These are phyloP conservation scores for Homalodisca vitripennis DNA, from an alignment of 1,140 invertebrate species.

Conservation along the genomic window DNA sequence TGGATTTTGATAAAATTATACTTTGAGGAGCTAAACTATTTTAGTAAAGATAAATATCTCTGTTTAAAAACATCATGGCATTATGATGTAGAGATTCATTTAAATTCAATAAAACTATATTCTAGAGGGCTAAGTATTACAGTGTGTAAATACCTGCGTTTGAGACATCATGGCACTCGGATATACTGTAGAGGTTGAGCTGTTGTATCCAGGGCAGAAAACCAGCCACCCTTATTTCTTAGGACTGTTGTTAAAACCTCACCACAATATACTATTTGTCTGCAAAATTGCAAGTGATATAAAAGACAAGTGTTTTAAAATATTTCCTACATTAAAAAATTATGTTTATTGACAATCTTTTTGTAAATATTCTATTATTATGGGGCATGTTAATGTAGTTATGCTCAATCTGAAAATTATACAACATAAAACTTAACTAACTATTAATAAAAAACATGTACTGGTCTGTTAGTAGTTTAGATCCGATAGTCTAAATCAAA, in stretches of 20 bases:
- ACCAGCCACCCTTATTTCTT: constrained; percentile 36
- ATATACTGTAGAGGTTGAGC: constrained; percentile 43
- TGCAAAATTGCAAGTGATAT: constrained; percentile 17
- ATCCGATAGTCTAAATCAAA: no score
- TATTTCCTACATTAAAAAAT: not conserved
- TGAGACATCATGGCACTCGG: constrained; percentile 43
- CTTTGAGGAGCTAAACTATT: no score
- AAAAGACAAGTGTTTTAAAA: not conserved
- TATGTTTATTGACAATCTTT: not conserved
- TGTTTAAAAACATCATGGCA: no score
- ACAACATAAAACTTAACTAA: not conserved
- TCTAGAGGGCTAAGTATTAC: no score
- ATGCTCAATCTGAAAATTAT: not conserved
- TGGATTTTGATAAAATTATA: no score
- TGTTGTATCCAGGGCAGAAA: constrained; percentile 40
- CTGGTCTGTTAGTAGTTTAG: no score
- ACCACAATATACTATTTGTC: constrained; percentile 42
- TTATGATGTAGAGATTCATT: no score
- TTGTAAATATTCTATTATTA: constrained; percentile 1
- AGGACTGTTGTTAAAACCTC: constrained; percentile 42
- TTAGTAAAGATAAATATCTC: no score
- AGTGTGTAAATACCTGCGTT: constrained; percentile 33
- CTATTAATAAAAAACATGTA: not conserved
- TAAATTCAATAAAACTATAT: no score
- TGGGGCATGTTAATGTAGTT: not conserved